Evolutionary conservation across 35 echinoderm and acorn worm species (phyloP), one percentile per base, ranked within the genome.

Genomic region (Lytechinus pictus): DNA sequence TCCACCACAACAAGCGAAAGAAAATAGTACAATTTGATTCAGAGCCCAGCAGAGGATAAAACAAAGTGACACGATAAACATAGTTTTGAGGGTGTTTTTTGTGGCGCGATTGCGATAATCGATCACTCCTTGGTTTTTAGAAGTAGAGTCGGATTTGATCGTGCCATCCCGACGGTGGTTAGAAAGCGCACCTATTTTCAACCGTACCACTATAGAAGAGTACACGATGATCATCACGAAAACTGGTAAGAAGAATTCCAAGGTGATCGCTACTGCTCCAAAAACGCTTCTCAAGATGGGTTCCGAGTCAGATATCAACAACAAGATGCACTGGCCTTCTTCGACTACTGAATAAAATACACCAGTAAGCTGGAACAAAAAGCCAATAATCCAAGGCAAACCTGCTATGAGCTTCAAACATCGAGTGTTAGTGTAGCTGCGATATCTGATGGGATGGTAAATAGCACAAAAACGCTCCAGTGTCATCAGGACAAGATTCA

Each of bases 381-480:
- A 90, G 6, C 88, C 88, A 44, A 90, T 90, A 13, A 33, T 21
- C 88, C 88, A 90, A 5, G 88, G 88, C 14, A 90, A 12, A 90
- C 8, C 6, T 44, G 88, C 88, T 5, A 90, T 90, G 16, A 90
- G 1, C 88, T 90, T 90, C 52, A 54, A 8, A 9, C 88, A 21
- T 14, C 52, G 27, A 10, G 88, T 51, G 88, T 90, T 90, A 54
- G 52, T 4, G 28, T 90, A 44, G 9, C 4, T 90, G 28, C 88
- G 29, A 33, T 14, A 90, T 10, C 52, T 28, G 88, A 90, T 94
- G 4, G 97, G 96, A 61, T 95, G 88, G 9, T 97, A 60, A 55
- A 98, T 94, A 24, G 97, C 97, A 71, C 86, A 91, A 27, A 94
- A 98, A 27, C 97, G 89, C 56, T 98, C 97, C 6, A 97, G 61